Evolutionary conservation across 2,888 invertebrate species (phyloP), one percentile per base, ranked within the genome.

Genomic region (Sesia bembeciformis): DNA sequence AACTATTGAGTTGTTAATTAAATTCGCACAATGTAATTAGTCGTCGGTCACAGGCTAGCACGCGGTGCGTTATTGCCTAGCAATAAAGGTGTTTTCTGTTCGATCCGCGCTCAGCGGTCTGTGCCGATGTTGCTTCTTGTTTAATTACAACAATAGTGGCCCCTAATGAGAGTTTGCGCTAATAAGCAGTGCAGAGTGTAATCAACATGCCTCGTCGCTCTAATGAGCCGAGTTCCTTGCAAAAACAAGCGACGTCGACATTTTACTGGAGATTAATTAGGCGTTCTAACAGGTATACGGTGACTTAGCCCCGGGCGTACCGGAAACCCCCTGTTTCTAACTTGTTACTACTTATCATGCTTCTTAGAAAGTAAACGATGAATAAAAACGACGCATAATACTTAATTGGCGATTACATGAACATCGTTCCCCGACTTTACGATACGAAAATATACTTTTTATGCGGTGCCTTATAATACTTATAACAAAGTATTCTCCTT

Each of bases 71-170:
- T 85, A 78, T 70, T 60, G 57, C 74, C 7, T 52, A 40, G 66
- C 54, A 55, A 65, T 74, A 83, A 64, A 75, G 78, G 62, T 66
- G 68, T 70, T 70, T 79, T 82, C 66, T 54, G 72, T 60, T 60
- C 64, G 66, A 66, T 60, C 58, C 57, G 52, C 58, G 59, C 65
- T 66, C 64, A 58, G 60, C 70, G 69, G 72, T 69, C 72, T 68
- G 72, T 74, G 74, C 74, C 73, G 76, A 75, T 76, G 76, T 80
- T 77, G 78, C 77, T 78, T 80, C 83, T 84, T 84, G 86, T 87
- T 88, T 86, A 89, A 88, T 89, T 88, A 87, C 85, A 88, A 89
- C 88, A 89, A 88, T 88, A 88, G 88, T 87, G 79, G 81, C 78
- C 82, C 81, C 86, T 89, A 88, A 88, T 87, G 87, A 88, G 88